A percentile compares a stretch with the other conserved stretches of the same genome.
Conservation (phyloP, 2,797 vertebrate genomes). For the Limosa lapponica region DNA sequence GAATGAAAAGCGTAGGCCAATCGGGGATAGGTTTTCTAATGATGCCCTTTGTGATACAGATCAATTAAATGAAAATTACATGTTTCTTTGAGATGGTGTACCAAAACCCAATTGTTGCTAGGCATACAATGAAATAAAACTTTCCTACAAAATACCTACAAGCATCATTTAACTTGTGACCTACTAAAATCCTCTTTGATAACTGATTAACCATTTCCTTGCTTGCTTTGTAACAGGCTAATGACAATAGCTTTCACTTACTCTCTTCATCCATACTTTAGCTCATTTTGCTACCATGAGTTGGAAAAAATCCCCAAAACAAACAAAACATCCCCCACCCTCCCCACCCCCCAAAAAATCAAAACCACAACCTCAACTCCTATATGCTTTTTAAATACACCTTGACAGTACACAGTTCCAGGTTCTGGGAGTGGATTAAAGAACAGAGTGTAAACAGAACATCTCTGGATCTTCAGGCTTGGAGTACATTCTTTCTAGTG, state of each 20-base stretch:
- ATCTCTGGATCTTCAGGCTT: neutral
- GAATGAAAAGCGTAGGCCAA: conserved; percentile 16
- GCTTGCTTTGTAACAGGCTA: conserved; percentile 44
- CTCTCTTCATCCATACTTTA: neutral
- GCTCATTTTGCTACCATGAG: neutral
- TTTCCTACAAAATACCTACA: conserved; percentile 14
- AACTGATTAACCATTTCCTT: conserved; percentile 23
- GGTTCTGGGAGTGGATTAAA: neutral
- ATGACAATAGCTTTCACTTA: conserved; percentile 17
- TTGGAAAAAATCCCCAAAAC: neutral
- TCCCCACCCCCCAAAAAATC: too few species aligned
- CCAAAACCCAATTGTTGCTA: neutral
- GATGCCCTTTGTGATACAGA: neutral
- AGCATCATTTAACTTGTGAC: conserved; percentile 23
- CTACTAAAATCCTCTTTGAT: conserved; percentile 47
- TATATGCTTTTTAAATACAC: neutral
- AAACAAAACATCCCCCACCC: neutral
- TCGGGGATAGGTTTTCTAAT: neutral
- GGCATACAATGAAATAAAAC: neutral
- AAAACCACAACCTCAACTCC: neutral
- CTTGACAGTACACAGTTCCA: neutral
- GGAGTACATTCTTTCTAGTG: neutral
- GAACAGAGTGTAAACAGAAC: neutral
- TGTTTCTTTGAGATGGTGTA: neutral
- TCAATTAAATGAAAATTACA: neutral